These are phyloP conservation scores for Ailurus styani DNA, from an alignment of 2,113 vertebrate species.

Conservation along the genomic window DNA sequence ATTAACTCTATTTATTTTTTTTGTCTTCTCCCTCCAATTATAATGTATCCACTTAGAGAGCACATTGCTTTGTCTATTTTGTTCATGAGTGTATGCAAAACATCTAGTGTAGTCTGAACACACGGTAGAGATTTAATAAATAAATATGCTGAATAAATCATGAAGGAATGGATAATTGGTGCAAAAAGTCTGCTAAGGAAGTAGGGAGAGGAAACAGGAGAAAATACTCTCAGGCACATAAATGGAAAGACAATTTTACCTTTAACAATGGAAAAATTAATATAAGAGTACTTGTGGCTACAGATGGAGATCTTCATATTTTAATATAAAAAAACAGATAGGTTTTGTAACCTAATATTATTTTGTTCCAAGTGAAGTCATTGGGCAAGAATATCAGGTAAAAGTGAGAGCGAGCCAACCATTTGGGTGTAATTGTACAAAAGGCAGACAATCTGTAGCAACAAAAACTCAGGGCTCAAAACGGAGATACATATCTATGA, in stretches of 20 bases:
- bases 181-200: not conserved
- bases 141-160: not conserved
- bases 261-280: not conserved
- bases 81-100: not conserved
- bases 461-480: not conserved
- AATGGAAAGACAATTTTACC: not conserved
- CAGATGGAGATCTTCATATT: not conserved
- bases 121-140: not conserved
- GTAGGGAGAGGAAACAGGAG: not conserved
- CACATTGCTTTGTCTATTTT: not conserved
- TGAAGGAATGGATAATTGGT: not conserved
- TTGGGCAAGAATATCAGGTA: not conserved
- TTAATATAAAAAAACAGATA: not conserved
- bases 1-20: not conserved
- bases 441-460: not conserved
- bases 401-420: not conserved
- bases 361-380: not conserved
- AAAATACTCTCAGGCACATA: not conserved
- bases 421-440: not conserved
- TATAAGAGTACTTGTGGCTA: not conserved
- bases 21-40: not conserved
- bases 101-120: not conserved
- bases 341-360: not conserved
- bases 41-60: not conserved
- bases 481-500: not conserved